phyloP scores from a whole-genome alignment of 2,113 vertebrate genomes.

The Alces alces region DNA sequence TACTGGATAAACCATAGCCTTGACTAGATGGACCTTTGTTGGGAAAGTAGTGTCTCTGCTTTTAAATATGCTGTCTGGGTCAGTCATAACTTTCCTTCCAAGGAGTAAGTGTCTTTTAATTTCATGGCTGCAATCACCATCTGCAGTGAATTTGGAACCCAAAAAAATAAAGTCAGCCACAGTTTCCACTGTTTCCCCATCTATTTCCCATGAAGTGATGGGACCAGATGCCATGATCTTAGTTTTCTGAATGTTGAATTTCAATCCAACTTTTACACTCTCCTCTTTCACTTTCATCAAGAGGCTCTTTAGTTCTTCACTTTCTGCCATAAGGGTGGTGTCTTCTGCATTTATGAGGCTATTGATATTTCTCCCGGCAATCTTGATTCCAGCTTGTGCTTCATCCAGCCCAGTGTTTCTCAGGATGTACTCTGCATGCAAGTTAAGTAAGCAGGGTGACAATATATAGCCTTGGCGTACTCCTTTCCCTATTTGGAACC shows the following conservation, averaged over 20 bases:
- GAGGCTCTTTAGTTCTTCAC: rapidly evolving
- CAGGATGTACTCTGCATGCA: background rate
- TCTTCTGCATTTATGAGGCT: background rate
- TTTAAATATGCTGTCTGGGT: background rate
- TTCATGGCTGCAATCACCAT: background rate
- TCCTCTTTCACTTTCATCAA: background rate
- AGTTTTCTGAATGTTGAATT: background rate
- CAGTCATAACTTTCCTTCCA: background rate
- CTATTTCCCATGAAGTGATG: background rate
- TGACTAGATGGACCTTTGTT: background rate
- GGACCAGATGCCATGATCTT: background rate
- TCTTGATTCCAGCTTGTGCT: background rate
- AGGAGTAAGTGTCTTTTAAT: background rate
- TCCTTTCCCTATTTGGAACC: background rate
- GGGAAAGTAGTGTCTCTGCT: background rate
- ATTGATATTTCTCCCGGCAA: rapidly evolving
- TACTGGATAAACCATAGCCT: background rate
- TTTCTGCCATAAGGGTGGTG: background rate
- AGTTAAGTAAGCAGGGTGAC: background rate
- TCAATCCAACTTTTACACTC: background rate
- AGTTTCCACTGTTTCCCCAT: background rate
- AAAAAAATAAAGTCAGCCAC: background rate
- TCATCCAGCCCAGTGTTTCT: background rate
- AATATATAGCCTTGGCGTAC: background rate
- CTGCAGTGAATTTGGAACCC: background rate